Base-by-base conservation (phyloP, 1,140 invertebrate species). In the Carposina sasakii region DNA sequence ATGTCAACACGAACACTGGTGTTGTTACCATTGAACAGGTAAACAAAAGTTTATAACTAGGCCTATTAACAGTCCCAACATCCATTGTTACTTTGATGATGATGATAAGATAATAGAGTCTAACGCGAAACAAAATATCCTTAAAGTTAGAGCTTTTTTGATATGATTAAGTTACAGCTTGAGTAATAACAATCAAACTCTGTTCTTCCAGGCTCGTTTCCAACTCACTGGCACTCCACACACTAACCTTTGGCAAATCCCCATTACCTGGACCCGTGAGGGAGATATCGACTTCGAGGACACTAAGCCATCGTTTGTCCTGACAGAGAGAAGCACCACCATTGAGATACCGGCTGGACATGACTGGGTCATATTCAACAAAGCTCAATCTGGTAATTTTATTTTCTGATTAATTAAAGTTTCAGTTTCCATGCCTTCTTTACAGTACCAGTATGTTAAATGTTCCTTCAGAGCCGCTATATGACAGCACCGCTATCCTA, bases 341-440 rank as follows among this genome's bases (percentile, higher is more conserved):
- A 61, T 65, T 15, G 70, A 69, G n/a, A 26, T 67, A 15, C 10
- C 57, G 0, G 2, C 58, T 26, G 61, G 74, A 0, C 67, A 87
- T 24, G 73, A 86, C 12, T 94, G 91, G 91, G 67, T 93, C 3
- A 81, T 95, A 48, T 85, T 91, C 3, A 94, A 94, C 57, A 57
- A 91, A 17, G 87, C 90, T 66, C 83, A 90, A 59, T 89, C 89
- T 46, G 90, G 90, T 90, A 68, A 28, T 28, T 28, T 41, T n/a
- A 23, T 37, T 49, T n/a, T n/a, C n/a, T n/a, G n/a, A n/a, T n/a
- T n/a, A n/a, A n/a, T n/a, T n/a, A n/a, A n/a, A n/a, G n/a, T n/a
- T n/a, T n/a, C n/a, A n/a, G n/a, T n/a, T n/a, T n/a, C n/a, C n/a
- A n/a, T n/a, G n/a, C n/a, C n/a, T n/a, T n/a, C n/a, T n/a, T n/a